phyloP scores from a whole-genome alignment of 2,888 invertebrate genomes.

The Pheosia gnoma region DNA sequence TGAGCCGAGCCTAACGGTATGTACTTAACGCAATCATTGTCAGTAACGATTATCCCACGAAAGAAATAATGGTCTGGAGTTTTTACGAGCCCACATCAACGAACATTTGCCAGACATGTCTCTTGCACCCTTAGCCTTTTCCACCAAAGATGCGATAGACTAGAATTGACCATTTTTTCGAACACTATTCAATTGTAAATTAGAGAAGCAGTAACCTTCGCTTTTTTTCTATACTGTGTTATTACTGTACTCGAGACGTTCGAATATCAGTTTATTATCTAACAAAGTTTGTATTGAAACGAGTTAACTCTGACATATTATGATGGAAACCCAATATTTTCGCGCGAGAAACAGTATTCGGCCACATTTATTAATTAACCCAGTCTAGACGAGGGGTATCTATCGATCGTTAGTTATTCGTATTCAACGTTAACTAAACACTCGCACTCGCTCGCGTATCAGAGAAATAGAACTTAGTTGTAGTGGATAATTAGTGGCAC shows the following conservation, averaged over 20 bases:
- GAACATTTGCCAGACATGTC: too few relatives aligned
- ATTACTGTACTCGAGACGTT: slow-evolving; percentile 12
- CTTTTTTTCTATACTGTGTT: too few relatives aligned
- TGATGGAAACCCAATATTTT: slow-evolving; percentile 44
- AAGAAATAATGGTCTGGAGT: too few relatives aligned
- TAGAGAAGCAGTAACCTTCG: too few relatives aligned
- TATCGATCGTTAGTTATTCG: slow-evolving; percentile 48
- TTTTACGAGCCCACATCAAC: too few relatives aligned
- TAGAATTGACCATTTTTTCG: too few relatives aligned
- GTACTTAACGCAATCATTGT: slow-evolving; percentile 35
- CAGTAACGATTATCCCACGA: slow-evolving; percentile 26
- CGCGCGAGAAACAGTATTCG: slow-evolving; percentile 44
- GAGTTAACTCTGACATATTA: slow-evolving; percentile 36
- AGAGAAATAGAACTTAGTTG: slow-evolving; percentile 60
- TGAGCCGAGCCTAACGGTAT: slow-evolving; percentile 31
- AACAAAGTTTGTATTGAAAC: slow-evolving; percentile 34
- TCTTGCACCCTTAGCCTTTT: too few relatives aligned
- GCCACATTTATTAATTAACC: slow-evolving; percentile 60
- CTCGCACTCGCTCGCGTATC: slow-evolving; percentile 50
- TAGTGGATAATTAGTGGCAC: slow-evolving; percentile 66
- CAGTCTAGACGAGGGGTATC: slow-evolving; percentile 52
- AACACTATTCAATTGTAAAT: too few relatives aligned
- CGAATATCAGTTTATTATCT: slow-evolving; percentile 23
- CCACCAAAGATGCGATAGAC: too few relatives aligned
- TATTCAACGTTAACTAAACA: slow-evolving; percentile 48